Evolutionary conservation across 2,888 invertebrate species (phyloP).

Genomic region (Eilema griseolum): DNA sequence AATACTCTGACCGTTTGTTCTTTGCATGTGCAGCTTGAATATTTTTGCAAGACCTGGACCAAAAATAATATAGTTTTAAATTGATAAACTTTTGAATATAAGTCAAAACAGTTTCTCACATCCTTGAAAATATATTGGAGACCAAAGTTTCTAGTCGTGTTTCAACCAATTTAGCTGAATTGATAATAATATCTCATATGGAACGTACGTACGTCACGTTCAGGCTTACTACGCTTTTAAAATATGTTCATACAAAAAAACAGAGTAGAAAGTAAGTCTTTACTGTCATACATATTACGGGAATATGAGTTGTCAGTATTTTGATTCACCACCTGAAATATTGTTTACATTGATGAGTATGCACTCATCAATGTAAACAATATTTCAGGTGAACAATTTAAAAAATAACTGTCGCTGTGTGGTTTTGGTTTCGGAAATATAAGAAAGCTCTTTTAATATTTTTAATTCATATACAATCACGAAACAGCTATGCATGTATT

Average conservation of each 20-base stretch:
- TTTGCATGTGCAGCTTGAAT: conserved; percentile 3
- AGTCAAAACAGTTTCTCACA: background rate
- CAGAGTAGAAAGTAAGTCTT: background rate
- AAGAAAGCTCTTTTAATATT: background rate
- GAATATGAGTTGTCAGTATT: background rate
- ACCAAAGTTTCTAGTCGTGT: conserved; percentile 1
- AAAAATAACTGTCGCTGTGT: background rate
- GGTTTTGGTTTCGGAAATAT: too few species aligned
- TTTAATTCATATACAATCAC: background rate
- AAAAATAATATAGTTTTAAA: conserved; percentile 15
- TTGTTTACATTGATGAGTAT: too few species aligned
- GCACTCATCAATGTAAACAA: background rate
- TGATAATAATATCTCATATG: background rate
- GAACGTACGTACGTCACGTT: background rate
- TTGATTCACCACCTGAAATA: too few species aligned
- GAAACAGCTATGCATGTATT: background rate
- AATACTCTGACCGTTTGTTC: conserved; percentile 25
- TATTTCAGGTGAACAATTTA: background rate
- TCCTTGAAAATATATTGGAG: background rate
- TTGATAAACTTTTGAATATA: background rate
- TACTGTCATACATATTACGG: too few species aligned
- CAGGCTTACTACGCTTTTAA: too few species aligned
- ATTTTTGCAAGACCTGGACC: conserved; percentile 20
- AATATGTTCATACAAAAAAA: background rate
- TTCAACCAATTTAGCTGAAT: conserved; percentile 1